A percentile compares a stretch with the other conserved stretches of the same genome.
phyloP scores from a whole-genome alignment of 1,140 invertebrate genomes.

The Dolichoris vasculosae region DNA sequence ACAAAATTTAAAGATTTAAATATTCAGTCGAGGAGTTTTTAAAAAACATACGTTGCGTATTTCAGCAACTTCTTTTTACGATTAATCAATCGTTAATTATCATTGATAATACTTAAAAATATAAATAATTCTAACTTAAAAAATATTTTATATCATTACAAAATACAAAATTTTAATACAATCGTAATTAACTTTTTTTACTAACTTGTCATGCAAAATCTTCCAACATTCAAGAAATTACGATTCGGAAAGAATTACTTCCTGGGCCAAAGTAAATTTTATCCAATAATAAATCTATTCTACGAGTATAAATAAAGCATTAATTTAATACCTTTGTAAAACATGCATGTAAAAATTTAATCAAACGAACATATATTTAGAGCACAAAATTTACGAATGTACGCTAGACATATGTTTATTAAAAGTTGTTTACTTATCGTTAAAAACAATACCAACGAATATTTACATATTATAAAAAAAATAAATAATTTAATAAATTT shows the following conservation, averaged over 20 bases:
- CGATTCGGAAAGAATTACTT: conserved; percentile 27
- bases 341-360: not conserved
- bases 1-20: not conserved
- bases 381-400: not conserved
- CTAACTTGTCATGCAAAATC: conserved; percentile 18
- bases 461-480: not conserved
- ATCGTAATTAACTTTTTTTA: no score
- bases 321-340: not conserved
- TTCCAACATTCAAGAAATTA: not conserved
- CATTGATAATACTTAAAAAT: not conserved
- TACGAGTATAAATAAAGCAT: not conserved
- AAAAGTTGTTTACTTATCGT: no score
- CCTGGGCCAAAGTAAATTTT: conserved; percentile 48
- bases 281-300: conserved; percentile 48
- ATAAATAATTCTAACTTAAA: no score
- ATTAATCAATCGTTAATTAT: not conserved
- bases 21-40: not conserved
- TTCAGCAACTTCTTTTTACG: not conserved
- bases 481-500: not conserved
- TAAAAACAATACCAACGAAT: not conserved
- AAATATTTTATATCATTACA: no score
- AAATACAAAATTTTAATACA: no score
- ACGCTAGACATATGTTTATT: not conserved
- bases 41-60: not conserved
- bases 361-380: not conserved